Conservation (phyloP, 2,113 vertebrate species). For the Isurus oxyrinchus region DNA sequence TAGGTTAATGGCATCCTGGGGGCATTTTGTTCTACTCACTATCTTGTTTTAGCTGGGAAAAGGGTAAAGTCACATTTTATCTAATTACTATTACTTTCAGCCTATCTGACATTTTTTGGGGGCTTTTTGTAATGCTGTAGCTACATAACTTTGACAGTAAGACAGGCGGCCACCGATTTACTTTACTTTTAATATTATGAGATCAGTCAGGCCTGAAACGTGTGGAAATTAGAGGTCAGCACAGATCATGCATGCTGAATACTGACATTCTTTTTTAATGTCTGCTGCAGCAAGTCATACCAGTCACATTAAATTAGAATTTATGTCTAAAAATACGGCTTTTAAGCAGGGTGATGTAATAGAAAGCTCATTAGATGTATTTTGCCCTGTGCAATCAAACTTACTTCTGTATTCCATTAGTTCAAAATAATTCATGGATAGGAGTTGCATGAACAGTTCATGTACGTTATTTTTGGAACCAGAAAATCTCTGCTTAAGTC, state of each 20-base stretch:
- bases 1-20: conserved; percentile 16
- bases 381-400: not conserved
- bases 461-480: not conserved
- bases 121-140: not conserved
- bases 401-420: not conserved
- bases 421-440: not conserved
- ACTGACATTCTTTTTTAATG: not conserved
- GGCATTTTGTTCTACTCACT: conserved; percentile 1
- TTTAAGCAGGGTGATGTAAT: not conserved
- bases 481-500: too few relatives aligned
- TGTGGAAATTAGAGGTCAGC: not conserved
- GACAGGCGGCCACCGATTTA: not conserved
- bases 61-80: not conserved
- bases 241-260: not conserved
- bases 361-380: not conserved
- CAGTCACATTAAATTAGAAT: not conserved
- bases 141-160: conserved; percentile 7
- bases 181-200: not conserved
- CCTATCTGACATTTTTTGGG: not conserved
- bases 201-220: conserved; percentile 1
- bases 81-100: conserved; percentile 7
- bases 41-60: not conserved
- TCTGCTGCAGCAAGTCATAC: not conserved
- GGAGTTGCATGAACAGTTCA: not conserved
- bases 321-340: not conserved